These are phyloP conservation scores for Lamprologus lemairii DNA, from an alignment of 2,113 vertebrate genomes.

Conservation along the genomic window DNA sequence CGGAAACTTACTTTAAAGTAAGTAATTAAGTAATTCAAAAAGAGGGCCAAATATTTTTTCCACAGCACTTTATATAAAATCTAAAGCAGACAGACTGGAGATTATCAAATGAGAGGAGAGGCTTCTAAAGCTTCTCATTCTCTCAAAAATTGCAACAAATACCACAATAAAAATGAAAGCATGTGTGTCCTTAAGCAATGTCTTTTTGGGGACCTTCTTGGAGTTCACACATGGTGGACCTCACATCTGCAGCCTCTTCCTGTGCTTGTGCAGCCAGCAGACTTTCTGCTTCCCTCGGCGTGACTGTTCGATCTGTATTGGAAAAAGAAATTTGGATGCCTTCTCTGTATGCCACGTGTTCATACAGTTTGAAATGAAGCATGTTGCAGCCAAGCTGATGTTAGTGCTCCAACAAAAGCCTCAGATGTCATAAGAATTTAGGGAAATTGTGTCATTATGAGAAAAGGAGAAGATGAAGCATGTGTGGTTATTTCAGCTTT, in stretches of 20 bases:
- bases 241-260: constrained; percentile 21
- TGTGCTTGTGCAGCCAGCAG: background rate
- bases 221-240: background rate
- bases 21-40: background rate
- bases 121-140: fast-evolving
- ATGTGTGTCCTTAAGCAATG: background rate
- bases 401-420: background rate
- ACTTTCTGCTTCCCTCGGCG: background rate
- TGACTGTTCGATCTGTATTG: background rate
- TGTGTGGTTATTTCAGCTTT: background rate
- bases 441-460: background rate
- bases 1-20: no score
- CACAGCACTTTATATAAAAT: background rate
- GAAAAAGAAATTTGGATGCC: background rate
- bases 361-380: background rate
- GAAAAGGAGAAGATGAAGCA: background rate
- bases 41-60: background rate
- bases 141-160: background rate
- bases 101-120: background rate
- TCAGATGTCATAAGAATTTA: background rate
- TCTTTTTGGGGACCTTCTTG: background rate
- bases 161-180: background rate
- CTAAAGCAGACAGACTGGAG: background rate
- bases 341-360: background rate
- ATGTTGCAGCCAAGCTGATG: background rate